phyloP scores from a whole-genome alignment of 2,797 vertebrate species.

The Erithacus rubecula region DNA sequence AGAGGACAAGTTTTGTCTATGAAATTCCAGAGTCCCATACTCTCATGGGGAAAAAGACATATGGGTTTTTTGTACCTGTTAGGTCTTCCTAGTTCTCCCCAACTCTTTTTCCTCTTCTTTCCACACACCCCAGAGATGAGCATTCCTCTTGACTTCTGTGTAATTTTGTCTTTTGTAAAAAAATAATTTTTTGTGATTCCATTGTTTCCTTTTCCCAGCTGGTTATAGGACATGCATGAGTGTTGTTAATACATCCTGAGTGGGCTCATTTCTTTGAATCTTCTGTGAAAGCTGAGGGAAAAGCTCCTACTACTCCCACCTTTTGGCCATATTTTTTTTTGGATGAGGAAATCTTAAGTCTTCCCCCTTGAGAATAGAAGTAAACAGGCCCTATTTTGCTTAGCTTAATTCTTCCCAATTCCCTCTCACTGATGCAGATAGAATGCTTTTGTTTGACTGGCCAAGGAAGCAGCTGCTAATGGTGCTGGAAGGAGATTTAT shows the following conservation, averaged over 20 bases:
- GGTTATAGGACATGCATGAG: neutral
- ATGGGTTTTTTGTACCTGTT: neutral
- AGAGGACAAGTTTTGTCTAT: neutral
- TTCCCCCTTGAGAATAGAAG: neutral
- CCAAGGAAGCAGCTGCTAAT: neutral
- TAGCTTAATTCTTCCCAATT: neutral
- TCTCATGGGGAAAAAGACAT: neutral
- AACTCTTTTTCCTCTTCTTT: neutral
- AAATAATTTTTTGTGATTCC: fast-evolving
- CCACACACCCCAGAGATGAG: neutral
- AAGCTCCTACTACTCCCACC: neutral
- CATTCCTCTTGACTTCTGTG: neutral
- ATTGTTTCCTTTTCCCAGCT: neutral
- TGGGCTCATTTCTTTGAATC: neutral
- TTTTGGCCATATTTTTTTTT: neutral
- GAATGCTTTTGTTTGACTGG: neutral
- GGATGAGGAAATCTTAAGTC: neutral
- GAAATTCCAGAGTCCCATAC: neutral
- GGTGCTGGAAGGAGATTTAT: neutral
- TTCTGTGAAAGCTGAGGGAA: neutral
- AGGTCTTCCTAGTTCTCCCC: neutral
- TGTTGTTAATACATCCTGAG: neutral
- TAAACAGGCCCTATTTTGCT: neutral
- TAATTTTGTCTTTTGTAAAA: neutral
- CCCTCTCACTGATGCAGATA: neutral